A percentile compares a stretch with the other conserved stretches of the same genome.
Evolutionary conservation across 2,113 vertebrate species (phyloP).

Genomic region (Cephalopholis sonnerati): DNA sequence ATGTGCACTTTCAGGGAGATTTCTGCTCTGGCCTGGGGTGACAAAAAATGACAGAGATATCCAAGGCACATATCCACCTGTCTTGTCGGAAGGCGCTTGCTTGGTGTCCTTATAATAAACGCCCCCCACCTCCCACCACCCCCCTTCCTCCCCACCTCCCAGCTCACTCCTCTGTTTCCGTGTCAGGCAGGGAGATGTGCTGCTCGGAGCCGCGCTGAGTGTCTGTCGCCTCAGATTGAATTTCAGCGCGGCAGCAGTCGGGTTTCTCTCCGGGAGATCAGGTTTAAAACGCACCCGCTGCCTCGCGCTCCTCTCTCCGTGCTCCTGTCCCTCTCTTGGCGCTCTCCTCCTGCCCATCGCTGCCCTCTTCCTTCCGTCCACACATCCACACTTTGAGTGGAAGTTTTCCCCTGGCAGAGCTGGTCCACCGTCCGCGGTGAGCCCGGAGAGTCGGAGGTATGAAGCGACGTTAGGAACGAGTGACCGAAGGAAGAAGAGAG

Average conservation of each 20-base stretch:
- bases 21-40: constrained; percentile 8
- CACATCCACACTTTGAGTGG: constrained; percentile 43
- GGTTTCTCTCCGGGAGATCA: constrained; percentile 60
- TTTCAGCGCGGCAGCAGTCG: constrained; percentile 60
- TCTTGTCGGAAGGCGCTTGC: background rate
- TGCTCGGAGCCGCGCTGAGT: constrained; percentile 31
- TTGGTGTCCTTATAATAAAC: constrained; percentile 8
- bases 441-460: constrained; percentile 30
- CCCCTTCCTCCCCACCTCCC: background rate
- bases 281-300: constrained; percentile 33
- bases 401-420: constrained; percentile 46
- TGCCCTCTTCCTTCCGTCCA: background rate
- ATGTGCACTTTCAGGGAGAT: background rate
- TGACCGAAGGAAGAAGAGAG: background rate
- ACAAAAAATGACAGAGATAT: background rate
- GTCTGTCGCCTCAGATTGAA: constrained; percentile 59
- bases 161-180: background rate
- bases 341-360: background rate
- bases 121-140: background rate
- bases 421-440: constrained; percentile 24
- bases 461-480: constrained; percentile 33
- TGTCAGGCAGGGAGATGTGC: constrained; percentile 28
- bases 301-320: background rate
- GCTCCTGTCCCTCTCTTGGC: background rate
- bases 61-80: constrained; percentile 43